Evolutionary conservation across 2,888 invertebrate genomes (phyloP).

Genomic region (Hydroisotoma schaefferi): DNA sequence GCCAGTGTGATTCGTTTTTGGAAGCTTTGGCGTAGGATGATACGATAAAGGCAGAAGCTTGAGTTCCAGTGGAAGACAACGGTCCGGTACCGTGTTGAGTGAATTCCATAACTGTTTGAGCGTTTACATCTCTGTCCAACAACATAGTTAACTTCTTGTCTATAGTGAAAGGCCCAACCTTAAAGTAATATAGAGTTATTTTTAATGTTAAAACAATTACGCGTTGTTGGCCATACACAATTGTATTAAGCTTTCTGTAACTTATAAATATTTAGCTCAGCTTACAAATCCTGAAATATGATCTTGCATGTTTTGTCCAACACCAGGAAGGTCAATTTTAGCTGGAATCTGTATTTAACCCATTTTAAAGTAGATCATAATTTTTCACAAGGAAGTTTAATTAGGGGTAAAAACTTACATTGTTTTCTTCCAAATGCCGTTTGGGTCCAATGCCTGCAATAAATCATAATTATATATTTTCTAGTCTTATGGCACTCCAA

Average conservation of each 20-base stretch:
- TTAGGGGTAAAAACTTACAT: slow-evolving; percentile 26
- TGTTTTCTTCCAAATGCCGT: slow-evolving; percentile 35
- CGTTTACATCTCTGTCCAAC: slow-evolving; percentile 43
- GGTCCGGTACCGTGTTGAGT: slow-evolving; percentile 41
- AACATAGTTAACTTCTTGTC: slow-evolving; percentile 39
- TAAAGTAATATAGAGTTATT: slow-evolving; percentile 1
- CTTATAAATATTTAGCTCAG: too few relatives aligned
- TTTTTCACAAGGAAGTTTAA: too few relatives aligned
- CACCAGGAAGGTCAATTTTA: slow-evolving; percentile 35
- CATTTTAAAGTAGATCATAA: too few relatives aligned
- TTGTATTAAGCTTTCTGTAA: too few relatives aligned
- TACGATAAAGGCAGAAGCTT: slow-evolving; percentile 38
- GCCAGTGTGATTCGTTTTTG: slow-evolving; percentile 35
- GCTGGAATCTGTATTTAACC: slow-evolving; percentile 36
- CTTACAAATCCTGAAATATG: slow-evolving; percentile 31
- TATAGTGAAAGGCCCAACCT: slow-evolving; percentile 43
- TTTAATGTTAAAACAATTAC: not conserved
- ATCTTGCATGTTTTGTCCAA: slow-evolving; percentile 44
- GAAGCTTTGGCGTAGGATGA: slow-evolving; percentile 32
- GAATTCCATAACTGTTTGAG: slow-evolving; percentile 35
- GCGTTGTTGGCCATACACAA: not conserved
- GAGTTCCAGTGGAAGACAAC: slow-evolving; percentile 40
- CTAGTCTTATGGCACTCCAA: too few relatives aligned
- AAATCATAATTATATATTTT: too few relatives aligned
- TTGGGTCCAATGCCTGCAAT: slow-evolving; percentile 43